Percentiles rank a stretch among this genome's conserved stretches.
phyloP scores from a whole-genome alignment of 1,140 invertebrate species.

The Zeugodacus cucurbitae region DNA sequence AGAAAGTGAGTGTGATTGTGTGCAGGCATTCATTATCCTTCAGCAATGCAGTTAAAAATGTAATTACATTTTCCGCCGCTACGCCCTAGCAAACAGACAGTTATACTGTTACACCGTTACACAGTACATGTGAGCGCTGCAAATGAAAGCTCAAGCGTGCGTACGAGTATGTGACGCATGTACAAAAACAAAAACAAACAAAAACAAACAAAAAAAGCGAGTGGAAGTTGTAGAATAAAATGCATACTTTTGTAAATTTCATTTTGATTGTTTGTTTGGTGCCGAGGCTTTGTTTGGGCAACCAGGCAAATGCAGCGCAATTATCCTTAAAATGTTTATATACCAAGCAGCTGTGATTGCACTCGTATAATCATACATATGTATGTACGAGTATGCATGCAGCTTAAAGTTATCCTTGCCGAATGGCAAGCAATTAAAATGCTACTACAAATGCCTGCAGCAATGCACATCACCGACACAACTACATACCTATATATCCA shows the following conservation, averaged over 20 bases:
- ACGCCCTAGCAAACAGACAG: neutral
- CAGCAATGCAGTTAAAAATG: conserved; percentile 35
- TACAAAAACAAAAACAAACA: too few species aligned
- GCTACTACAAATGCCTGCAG: neutral
- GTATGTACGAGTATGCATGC: too few species aligned
- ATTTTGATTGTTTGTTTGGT: conserved; percentile 22
- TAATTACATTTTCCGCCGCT: conserved; percentile 26
- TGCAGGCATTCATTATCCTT: conserved; percentile 33
- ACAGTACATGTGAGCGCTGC: neutral
- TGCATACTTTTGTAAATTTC: conserved; percentile 9
- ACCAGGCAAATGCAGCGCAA: neutral
- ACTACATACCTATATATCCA: neutral
- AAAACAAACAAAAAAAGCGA: too few species aligned
- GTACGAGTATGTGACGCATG: neutral
- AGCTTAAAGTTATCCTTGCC: neutral
- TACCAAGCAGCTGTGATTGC: neutral
- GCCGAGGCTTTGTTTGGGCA: neutral
- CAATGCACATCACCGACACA: neutral
- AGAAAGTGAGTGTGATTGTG: neutral
- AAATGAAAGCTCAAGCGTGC: neutral
- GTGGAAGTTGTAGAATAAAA: neutral
- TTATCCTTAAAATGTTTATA: conserved; percentile 15
- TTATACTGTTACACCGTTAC: neutral
- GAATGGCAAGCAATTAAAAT: neutral
- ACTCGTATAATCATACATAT: too few species aligned